phyloP scores from a whole-genome alignment of 2,888 invertebrate species.

The Aphidius colemani region DNA sequence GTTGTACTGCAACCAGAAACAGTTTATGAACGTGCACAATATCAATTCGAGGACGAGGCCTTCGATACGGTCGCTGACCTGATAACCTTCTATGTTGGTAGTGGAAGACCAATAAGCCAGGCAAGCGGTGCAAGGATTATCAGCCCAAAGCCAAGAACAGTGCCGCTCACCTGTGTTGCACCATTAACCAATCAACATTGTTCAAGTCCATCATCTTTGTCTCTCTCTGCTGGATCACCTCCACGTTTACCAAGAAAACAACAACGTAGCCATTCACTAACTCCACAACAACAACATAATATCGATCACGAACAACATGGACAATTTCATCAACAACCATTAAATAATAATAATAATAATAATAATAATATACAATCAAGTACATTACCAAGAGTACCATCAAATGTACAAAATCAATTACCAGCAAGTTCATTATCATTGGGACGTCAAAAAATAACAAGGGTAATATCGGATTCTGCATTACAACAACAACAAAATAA shows the following conservation, averaged over 20 bases:
- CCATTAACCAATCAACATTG: constrained; percentile 47
- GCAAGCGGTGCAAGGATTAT: constrained; percentile 88
- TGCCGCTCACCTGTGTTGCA: constrained; percentile 66
- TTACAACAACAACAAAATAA: constrained; percentile 45
- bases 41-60: constrained; percentile 91
- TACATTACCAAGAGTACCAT: constrained; percentile 51
- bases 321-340: constrained; percentile 33
- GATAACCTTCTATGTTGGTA: constrained; percentile 91
- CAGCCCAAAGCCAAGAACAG: constrained; percentile 80
- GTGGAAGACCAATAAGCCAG: constrained; percentile 85
- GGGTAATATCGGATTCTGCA: constrained; percentile 67
- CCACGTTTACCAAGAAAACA: constrained; percentile 63
- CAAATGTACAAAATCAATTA: constrained; percentile 52
- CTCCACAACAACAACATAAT: constrained; percentile 61
- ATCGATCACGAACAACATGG: not conserved
- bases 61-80: constrained; percentile 92
- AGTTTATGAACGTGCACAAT: constrained; percentile 89
- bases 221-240: constrained; percentile 60
- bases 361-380: constrained; percentile 47
- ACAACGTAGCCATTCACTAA: constrained; percentile 80
- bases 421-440: constrained; percentile 53
- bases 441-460: constrained; percentile 61
- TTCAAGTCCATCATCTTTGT: constrained; percentile 65
- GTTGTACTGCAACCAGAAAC: constrained; percentile 86
- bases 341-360: too few species aligned